Conservation (phyloP, 2,113 vertebrate species). For the Numenius arquata region DNA sequence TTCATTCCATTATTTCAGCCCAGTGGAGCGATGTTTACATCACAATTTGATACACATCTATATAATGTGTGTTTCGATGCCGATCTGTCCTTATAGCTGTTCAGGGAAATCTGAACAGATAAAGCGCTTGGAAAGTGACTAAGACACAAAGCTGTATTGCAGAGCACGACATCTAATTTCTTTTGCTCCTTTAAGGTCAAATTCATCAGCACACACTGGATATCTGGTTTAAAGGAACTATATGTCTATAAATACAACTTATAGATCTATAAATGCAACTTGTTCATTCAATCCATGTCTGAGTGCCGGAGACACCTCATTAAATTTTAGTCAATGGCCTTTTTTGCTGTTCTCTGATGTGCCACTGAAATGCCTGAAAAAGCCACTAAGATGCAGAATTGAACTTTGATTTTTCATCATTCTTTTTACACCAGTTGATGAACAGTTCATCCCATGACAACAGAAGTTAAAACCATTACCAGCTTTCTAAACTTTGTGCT, state of each 20-base stretch:
- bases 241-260: neutral
- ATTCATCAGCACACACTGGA: neutral
- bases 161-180: accelerated
- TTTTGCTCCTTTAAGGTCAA: neutral
- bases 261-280: neutral
- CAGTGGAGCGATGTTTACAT: neutral
- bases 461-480: neutral
- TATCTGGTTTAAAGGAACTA: neutral
- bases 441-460: neutral
- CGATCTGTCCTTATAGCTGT: neutral
- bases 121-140: neutral
- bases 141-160: accelerated
- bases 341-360: neutral
- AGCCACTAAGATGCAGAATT: neutral
- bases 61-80: neutral
- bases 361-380: neutral
- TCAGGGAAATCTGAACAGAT: neutral
- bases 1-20: neutral
- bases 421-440: neutral
- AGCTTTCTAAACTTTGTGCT: neutral
- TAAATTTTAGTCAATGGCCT: neutral
- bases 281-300: neutral
- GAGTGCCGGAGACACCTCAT: neutral
- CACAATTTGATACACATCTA: neutral
- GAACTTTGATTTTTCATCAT: neutral